phyloP scores from a whole-genome alignment of 1,140 invertebrate genomes.

The Hormaphis cornu region DNA sequence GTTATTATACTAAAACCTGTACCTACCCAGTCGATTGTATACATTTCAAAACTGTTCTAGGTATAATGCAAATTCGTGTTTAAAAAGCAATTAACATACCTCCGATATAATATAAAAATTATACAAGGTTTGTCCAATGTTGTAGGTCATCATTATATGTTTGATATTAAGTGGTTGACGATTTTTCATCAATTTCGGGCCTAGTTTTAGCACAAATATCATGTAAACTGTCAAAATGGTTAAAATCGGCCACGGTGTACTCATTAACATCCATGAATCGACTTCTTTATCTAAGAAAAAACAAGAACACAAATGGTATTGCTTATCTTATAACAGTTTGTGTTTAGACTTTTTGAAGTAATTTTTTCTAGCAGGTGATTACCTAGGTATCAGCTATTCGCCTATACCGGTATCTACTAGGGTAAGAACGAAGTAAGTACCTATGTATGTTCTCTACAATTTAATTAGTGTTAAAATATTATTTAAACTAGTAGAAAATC shows the following conservation, averaged over 20 bases:
- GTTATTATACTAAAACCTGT: no score
- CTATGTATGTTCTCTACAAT: no score
- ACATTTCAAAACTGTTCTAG: not conserved
- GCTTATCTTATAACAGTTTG: no score
- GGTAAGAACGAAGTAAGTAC: no score
- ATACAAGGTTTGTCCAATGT: constrained; percentile 52
- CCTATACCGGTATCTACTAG: no score
- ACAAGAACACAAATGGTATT: not conserved
- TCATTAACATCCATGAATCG: constrained; percentile 55
- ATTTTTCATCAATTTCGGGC: constrained; percentile 52
- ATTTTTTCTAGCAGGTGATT: no score
- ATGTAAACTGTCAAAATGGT: constrained; percentile 46
- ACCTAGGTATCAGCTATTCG: no score
- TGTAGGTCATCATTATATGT: constrained; percentile 50
- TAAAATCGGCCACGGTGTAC: constrained; percentile 49
- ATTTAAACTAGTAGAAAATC: no score
- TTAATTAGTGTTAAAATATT: no score
- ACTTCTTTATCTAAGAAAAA: constrained; percentile 49
- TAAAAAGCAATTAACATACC: constrained; percentile 42
- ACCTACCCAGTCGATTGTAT: no score
- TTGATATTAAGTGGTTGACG: constrained; percentile 51
- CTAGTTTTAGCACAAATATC: constrained; percentile 45
- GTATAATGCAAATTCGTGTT: no score
- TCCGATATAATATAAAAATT: constrained; percentile 52
- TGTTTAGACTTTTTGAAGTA: no score